Evolutionary conservation across 2,113 vertebrate genomes (phyloP), one percentile per base, ranked within the genome.

Genomic region (Salvator merianae): DNA sequence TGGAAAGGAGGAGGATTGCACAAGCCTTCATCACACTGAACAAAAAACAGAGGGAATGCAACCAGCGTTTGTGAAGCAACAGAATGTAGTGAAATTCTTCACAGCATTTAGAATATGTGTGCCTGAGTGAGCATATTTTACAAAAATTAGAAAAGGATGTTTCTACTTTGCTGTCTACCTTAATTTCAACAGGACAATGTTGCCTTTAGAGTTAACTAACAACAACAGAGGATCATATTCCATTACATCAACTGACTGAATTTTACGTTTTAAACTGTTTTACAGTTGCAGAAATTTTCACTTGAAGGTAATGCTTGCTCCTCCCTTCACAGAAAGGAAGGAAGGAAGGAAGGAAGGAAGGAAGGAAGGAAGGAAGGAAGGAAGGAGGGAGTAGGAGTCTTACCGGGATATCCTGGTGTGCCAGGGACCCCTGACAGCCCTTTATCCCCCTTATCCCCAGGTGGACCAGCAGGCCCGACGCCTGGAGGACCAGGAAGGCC

Each of bases 371-470:
- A n/a, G n/a, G n/a, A n/a, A n/a, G n/a, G n/a, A n/a, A n/a, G n/a
- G n/a, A n/a, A n/a, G n/a, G n/a, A n/a, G n/a, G 43, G 10, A 47
- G 5, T 47, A 47, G 43, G 43, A 78, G 36, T 16, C 63, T 96
- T 92, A 98, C 99, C 99, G 95, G 96, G 94, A 84, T 24, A 66
- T 76, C 99, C 99, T 68, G 97, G 96, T 81, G 71, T 18, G 84
- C 99, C 98, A 22, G 96, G 96, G 40, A 18, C 66, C 82, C 99
- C 99, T 43, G 96, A 94, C 82, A 93, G 90, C 26, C 99, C 99
- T n/a, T 89, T 86, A 86, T 94, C 95, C 85, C 99, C 99, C 90
- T 99, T 99, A 50, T 98, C 98, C 88, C 99, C 99, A 40, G 93
- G 14, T 10, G 94, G 91, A 55, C 99, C 99, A 55, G 94, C 71